A percentile compares a stretch with the other conserved stretches of the same genome.
phyloP scores from a whole-genome alignment of 1,140 invertebrate species.

The Thaumatotibia leucotreta region DNA sequence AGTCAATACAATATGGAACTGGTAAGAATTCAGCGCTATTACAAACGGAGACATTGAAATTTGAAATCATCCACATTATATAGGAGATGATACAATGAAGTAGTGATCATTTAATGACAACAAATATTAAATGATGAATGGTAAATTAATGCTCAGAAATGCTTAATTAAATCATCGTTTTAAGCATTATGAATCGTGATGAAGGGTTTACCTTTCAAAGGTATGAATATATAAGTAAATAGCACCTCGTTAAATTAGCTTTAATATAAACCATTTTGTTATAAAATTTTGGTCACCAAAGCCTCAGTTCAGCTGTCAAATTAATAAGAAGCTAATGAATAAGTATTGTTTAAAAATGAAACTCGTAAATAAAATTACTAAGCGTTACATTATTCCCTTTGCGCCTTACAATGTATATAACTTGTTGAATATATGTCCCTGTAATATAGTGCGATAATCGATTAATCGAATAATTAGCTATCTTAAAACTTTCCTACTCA shows the following conservation, averaged over 20 bases:
- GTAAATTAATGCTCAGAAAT: neutral
- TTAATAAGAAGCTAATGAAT: neutral
- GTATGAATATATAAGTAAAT: neutral
- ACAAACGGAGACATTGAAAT: neutral
- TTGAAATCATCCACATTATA: neutral
- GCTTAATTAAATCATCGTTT: neutral
- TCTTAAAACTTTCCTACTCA: too few species aligned
- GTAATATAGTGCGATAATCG: too few species aligned
- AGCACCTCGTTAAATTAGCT: neutral
- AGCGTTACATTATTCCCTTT: neutral
- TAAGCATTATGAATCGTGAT: neutral
- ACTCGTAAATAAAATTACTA: neutral
- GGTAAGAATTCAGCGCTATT: too few species aligned
- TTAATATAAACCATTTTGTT: conserved; percentile 2
- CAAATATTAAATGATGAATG: conserved; percentile 2
- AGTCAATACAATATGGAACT: too few species aligned
- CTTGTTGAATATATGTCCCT: too few species aligned
- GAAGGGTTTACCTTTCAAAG: neutral
- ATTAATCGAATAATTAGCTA: too few species aligned
- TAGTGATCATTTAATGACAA: neutral
- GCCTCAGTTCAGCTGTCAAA: neutral
- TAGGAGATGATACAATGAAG: neutral
- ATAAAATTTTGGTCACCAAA: neutral
- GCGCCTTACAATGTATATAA: neutral
- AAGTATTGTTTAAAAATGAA: neutral